Conservation (phyloP, 2,113 vertebrate species). For the Ondatra zibethicus region DNA sequence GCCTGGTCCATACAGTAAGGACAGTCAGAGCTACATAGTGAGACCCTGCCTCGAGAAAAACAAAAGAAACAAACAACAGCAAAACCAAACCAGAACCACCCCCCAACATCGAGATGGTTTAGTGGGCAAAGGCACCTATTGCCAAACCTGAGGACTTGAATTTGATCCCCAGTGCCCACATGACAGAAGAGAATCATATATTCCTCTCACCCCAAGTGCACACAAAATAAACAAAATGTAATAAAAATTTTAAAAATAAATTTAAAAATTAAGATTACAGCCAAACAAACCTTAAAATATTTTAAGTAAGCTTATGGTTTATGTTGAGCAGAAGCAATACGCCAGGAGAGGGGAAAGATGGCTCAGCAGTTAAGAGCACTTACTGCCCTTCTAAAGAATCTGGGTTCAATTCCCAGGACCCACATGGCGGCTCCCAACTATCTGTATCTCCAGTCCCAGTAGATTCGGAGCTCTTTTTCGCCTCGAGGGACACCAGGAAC, state of each 20-base stretch:
- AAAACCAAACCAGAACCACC: background rate
- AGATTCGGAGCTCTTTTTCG: background rate
- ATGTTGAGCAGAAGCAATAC: background rate
- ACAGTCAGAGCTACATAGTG: background rate
- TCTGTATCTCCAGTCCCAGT: background rate
- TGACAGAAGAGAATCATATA: background rate
- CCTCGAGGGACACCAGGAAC: background rate
- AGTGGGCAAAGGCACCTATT: background rate
- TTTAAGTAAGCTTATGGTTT: background rate
- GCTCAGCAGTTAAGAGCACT: background rate
- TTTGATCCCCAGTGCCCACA: background rate
- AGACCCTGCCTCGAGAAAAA: background rate
- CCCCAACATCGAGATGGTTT: background rate
- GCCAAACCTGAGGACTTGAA: background rate
- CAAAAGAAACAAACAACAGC: background rate
- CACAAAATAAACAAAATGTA: background rate
- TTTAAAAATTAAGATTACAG: background rate
- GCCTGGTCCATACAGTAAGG: background rate
- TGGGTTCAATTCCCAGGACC: background rate
- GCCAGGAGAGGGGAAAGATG: background rate
- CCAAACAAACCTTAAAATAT: background rate
- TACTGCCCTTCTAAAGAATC: background rate
- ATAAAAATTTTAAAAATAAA: background rate
- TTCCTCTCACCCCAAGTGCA: background rate
- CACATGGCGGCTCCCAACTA: background rate